Evolutionary conservation across 2,797 vertebrate genomes (phyloP), one percentile per base, ranked within the genome.

Genomic region (Chloroceryle amazona): DNA sequence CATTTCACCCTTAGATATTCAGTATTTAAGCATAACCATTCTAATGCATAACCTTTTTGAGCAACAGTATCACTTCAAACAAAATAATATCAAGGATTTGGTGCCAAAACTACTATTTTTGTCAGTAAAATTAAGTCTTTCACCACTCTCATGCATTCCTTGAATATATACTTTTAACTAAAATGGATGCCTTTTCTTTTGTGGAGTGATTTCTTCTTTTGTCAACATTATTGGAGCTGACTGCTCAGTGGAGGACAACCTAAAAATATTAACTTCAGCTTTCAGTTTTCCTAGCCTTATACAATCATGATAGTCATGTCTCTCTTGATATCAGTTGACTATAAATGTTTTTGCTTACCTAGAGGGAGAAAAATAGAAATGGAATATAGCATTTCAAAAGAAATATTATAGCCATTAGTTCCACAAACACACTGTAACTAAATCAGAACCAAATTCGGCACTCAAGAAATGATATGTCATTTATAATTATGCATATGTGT

Each of bases 361-460:
- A 80, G 19, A 90, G 74, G 82, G 62, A 2, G 65, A 46, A 37
- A 67, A 73, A 46, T 72, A 74, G 41, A 26, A 6, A 58, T 11
- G 58, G 35, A 89, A 58, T 33, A 62, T 10, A 88, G 35, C 20
- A 31, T 86, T 82, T 81, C 42, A 71, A 80, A 92, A 82, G 83
- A 90, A 86, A 54, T 81, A 75, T 54, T 87, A 82, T 13, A 92
- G 80, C 23, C 46, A 68, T 93, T 94, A 93, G 70, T 85, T 94
- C 80, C 52, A 80, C 47, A 96, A 84, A 93, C 23, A 76, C 61
- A 42, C 15, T 73, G 52, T 72, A 86, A 55, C 60, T 95, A 95
- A 81, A 44, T 81, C 67, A 41, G 33, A 94, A 90, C 16, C 44
- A 88, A 92, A 94, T 90, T 81, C 81, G 83, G 54, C 70, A 41